These are phyloP conservation scores for Plebejus anna DNA, from an alignment of 2,888 invertebrate species.

Conservation along the genomic window DNA sequence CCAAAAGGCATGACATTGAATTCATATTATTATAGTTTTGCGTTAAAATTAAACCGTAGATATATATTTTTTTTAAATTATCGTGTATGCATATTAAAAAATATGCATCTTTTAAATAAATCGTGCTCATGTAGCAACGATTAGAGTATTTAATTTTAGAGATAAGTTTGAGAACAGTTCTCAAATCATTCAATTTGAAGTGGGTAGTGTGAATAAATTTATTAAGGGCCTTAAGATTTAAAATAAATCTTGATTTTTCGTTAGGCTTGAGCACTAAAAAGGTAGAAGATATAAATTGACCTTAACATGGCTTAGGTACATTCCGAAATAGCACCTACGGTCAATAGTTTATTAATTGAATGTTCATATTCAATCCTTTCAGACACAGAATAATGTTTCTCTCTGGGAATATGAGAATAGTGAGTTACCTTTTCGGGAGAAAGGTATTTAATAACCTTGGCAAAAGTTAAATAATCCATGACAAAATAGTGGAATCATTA, in stretches of 20 bases:
- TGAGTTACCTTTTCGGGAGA: neutral
- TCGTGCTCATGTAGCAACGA: no score
- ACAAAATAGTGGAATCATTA: neutral
- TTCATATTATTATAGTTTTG: neutral
- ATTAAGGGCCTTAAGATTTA: conserved; percentile 10
- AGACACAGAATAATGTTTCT: no score
- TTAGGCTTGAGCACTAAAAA: conserved; percentile 11
- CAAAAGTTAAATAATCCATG: neutral
- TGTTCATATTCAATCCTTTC: neutral
- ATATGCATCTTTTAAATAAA: neutral
- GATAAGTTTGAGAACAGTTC: neutral
- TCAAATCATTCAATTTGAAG: neutral
- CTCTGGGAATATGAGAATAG: neutral
- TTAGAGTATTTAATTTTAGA: no score
- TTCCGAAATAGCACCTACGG: conserved; percentile 3
- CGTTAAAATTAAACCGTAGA: neutral
- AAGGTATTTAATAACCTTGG: neutral
- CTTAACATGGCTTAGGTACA: neutral
- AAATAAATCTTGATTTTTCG: conserved; percentile 18
- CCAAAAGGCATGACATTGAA: neutral
- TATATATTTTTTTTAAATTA: no score
- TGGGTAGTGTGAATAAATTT: conserved; percentile 8
- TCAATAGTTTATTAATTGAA: conserved; percentile 3
- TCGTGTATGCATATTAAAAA: no score
- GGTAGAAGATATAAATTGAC: neutral